These are phyloP conservation scores for Sphecodes monilicornis DNA, from an alignment of 2,888 invertebrate species.

Conservation along the genomic window DNA sequence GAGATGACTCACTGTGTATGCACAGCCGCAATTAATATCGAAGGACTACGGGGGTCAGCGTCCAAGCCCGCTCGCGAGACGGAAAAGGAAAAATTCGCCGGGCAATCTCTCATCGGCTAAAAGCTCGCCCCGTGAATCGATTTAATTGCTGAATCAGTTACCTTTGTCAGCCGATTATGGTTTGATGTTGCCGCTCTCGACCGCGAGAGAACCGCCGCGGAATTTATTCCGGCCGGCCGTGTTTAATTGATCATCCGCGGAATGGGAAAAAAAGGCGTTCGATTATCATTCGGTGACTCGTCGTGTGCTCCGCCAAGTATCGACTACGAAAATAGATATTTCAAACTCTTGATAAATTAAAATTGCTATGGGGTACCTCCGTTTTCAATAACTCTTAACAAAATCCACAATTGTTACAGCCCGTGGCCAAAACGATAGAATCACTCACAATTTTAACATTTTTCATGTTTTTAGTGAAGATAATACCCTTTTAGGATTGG, in stretches of 20 bases:
- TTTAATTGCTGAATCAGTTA: conserved; percentile 43
- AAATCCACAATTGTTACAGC: no score
- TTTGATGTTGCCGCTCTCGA: conserved; percentile 1
- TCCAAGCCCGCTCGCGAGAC: not conserved
- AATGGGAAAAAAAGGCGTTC: not conserved
- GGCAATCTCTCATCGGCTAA: conserved; percentile 26
- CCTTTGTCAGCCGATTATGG: conserved; percentile 34
- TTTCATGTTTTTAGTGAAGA: no score
- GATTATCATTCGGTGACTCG: not conserved
- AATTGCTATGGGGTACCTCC: no score
- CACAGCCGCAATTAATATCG: conserved; percentile 45
- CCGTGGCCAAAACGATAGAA: no score
- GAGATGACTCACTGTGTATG: conserved; percentile 48
- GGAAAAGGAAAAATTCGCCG: not conserved
- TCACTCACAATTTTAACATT: no score
- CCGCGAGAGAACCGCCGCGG: not conserved
- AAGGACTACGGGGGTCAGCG: conserved; percentile 37
- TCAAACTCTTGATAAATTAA: no score
- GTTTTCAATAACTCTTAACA: no score
- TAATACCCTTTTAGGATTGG: no score
- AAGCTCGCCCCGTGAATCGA: conserved; percentile 20
- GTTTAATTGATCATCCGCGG: conserved; percentile 8
- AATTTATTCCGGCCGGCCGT: conserved; percentile 12
- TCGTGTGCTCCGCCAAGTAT: no score
- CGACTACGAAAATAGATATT: no score